phyloP scores from a whole-genome alignment of 2,113 vertebrate species.

The Dicaeum eximium region DNA sequence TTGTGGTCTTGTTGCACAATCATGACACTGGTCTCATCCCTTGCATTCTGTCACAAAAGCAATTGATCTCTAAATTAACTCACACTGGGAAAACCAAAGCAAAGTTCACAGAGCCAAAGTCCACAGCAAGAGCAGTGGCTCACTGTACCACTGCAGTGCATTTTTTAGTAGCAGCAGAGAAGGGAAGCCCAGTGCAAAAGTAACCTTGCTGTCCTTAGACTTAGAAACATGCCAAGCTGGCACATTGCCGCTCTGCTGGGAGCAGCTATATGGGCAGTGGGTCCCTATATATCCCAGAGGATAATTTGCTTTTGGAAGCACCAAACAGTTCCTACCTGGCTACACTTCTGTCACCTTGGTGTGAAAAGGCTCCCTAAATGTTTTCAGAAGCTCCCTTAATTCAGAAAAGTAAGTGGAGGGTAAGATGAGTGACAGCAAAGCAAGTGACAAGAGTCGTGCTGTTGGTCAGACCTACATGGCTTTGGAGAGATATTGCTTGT shows the following conservation, averaged over 20 bases:
- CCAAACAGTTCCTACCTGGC: too few relatives aligned
- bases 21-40: not conserved
- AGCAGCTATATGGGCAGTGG: not conserved
- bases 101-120: not conserved
- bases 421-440: not conserved
- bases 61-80: not conserved
- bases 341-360: not conserved
- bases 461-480: not conserved
- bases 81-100: not conserved
- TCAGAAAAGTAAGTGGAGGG: not conserved
- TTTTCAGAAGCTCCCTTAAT: not conserved
- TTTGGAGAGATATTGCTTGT: not conserved
- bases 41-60: not conserved
- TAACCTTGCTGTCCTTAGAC: rapidly evolving
- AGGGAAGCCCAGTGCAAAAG: not conserved
- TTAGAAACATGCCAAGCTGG: not conserved
- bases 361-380: not conserved
- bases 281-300: not conserved
- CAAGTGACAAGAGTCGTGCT: not conserved
- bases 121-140: not conserved
- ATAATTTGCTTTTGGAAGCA: not conserved
- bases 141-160: not conserved
- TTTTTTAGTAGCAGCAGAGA: not conserved
- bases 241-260: not conserved
- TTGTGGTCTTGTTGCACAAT: not conserved